These are phyloP conservation scores for Drosophila bocqueti DNA, from an alignment of 1,140 invertebrate genomes.

Conservation along the genomic window DNA sequence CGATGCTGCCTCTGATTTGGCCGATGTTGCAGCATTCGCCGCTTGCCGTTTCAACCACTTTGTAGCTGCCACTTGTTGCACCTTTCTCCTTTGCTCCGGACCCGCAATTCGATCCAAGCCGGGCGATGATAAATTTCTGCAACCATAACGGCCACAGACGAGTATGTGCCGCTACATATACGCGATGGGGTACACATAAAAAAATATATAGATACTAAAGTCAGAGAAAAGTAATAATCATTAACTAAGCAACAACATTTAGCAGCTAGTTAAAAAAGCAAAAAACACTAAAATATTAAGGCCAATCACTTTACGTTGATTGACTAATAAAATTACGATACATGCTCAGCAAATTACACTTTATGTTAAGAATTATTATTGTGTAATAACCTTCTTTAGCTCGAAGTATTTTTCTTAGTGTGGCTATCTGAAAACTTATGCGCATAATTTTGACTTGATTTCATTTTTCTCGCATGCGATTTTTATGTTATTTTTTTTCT, in stretches of 20 bases:
- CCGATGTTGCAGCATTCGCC: constrained; percentile 46
- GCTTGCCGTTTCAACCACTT: constrained; percentile 63
- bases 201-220: background rate
- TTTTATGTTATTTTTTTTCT: constrained; percentile 35
- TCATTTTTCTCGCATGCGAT: constrained; percentile 82
- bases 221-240: background rate
- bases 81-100: constrained; percentile 63
- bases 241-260: background rate
- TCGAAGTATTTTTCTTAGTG: background rate
- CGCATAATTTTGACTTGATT: constrained; percentile 83
- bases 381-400: no score
- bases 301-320: background rate
- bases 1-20: constrained; percentile 45
- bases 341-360: background rate
- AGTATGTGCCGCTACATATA: constrained; percentile 67
- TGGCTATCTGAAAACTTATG: constrained; percentile 49
- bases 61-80: constrained; percentile 80
- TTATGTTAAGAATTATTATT: no score
- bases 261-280: no score
- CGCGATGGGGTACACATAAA: constrained; percentile 11
- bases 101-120: constrained; percentile 66
- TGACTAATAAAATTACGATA: background rate
- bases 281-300: background rate
- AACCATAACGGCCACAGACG: constrained; percentile 73
- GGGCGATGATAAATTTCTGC: constrained; percentile 75